phyloP scores from a whole-genome alignment of 2,888 invertebrate species.

The Orchesella flavescens region DNA sequence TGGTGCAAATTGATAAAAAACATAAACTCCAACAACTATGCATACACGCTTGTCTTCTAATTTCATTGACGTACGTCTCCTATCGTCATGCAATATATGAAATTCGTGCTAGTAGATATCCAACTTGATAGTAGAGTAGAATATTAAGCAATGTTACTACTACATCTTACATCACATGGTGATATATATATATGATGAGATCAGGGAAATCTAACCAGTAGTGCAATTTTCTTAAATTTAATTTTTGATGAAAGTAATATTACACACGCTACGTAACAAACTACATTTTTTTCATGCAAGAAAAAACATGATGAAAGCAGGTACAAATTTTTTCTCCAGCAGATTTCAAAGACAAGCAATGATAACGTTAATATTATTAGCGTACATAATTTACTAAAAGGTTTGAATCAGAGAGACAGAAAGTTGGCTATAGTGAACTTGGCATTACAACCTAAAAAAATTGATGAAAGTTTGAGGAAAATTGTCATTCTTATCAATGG shows the following conservation, averaged over 20 bases:
- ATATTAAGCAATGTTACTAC: too few species aligned
- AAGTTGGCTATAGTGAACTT: too few species aligned
- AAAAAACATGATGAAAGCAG: neutral
- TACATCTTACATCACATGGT: too few species aligned
- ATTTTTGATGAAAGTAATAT: neutral
- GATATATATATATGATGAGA: neutral
- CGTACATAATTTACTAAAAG: too few species aligned
- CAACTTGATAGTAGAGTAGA: too few species aligned
- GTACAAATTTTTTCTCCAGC: conserved; percentile 10
- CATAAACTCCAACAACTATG: conserved; percentile 25
- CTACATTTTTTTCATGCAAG: conserved; percentile 1
- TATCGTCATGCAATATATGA: too few species aligned
- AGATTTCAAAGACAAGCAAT: conserved; percentile 21
- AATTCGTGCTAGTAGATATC: too few species aligned
- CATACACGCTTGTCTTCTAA: conserved; percentile 35
- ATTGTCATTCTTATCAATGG: neutral
- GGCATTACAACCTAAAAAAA: too few species aligned
- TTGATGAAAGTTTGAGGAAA: too few species aligned
- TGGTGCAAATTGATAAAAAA: conserved; percentile 9
- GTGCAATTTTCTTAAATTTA: conserved; percentile 20
- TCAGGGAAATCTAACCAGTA: conserved; percentile 15
- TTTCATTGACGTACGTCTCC: neutral
- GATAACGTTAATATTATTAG: neutral
- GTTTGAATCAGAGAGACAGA: too few species aligned
- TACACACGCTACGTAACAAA: neutral